phyloP scores from a whole-genome alignment of 1,140 invertebrate species.

The Wiebesia pumilae region DNA sequence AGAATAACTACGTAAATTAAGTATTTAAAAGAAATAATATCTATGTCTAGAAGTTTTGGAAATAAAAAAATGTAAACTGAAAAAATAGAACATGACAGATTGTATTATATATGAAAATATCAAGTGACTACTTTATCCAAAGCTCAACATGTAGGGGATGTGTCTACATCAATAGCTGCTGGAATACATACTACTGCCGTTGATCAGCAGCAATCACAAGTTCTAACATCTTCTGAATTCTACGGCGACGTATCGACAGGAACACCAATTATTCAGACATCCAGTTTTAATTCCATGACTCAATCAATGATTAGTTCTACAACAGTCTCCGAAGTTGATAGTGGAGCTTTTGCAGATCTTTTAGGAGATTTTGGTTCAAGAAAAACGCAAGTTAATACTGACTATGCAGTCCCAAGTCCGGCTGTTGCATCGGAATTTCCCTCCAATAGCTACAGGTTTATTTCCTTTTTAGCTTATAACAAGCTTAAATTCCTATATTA shows the following conservation, averaged over 20 bases:
- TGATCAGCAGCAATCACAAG: background rate
- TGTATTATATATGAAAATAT: no score
- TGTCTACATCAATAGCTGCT: constrained; percentile 30
- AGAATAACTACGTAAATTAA: no score
- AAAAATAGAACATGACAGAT: no score
- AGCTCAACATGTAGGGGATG: background rate
- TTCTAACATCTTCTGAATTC: background rate
- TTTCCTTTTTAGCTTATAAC: constrained; percentile 13
- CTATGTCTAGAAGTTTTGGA: no score
- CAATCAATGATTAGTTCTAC: constrained; percentile 49
- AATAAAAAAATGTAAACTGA: no score
- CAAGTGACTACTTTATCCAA: no score
- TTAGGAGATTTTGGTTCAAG: constrained; percentile 63
- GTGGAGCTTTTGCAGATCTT: constrained; percentile 56
- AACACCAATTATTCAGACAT: background rate
- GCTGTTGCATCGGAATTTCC: constrained; percentile 64
- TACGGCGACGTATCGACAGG: background rate
- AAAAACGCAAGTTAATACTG: constrained; percentile 22
- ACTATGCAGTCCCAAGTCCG: constrained; percentile 59
- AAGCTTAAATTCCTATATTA: background rate
- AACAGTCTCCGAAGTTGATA: background rate
- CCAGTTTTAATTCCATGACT: constrained; percentile 21
- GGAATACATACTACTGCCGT: background rate
- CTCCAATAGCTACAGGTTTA: background rate
- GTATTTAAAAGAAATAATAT: no score